phyloP scores from a whole-genome alignment of 2,888 invertebrate genomes.

The Amiota mariae region DNA sequence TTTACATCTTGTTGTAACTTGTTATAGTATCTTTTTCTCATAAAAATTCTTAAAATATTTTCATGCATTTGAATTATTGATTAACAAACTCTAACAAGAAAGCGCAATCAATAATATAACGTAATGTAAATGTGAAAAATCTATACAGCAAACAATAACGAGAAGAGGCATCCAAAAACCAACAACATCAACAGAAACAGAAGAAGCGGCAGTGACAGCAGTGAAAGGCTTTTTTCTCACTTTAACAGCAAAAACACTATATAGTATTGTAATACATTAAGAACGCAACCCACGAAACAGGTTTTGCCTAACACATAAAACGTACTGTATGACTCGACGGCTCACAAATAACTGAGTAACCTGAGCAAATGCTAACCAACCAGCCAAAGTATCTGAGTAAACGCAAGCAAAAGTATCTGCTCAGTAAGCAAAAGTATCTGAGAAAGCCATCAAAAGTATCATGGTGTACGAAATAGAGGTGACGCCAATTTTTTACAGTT shows the following conservation, averaged over 20 bases:
- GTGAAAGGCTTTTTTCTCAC: constrained; percentile 5
- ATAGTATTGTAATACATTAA: background rate
- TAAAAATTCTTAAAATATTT: constrained; percentile 33
- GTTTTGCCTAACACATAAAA: background rate
- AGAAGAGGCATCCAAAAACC: background rate
- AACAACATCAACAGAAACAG: constrained; percentile 5
- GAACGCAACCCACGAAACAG: constrained; percentile 24
- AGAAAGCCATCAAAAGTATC: too few relatives aligned
- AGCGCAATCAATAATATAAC: constrained; percentile 21
- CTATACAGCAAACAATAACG: constrained; percentile 17
- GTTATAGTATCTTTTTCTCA: constrained; percentile 9
- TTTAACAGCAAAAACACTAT: background rate
- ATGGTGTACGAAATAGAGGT: too few relatives aligned
- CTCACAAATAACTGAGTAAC: constrained; percentile 20
- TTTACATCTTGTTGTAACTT: constrained; percentile 25
- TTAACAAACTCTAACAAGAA: background rate
- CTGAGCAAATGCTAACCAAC: background rate
- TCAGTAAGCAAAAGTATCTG: too few relatives aligned
- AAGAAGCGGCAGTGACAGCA: constrained; percentile 3
- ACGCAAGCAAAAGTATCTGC: too few relatives aligned
- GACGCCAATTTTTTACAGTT: too few relatives aligned
- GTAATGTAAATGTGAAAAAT: constrained; percentile 27
- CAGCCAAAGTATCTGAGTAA: constrained; percentile 12
- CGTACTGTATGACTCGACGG: constrained; percentile 18
- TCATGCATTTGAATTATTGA: too few relatives aligned